Percentiles rank a stretch among this genome's conserved stretches.
Conservation (phyloP, 2,113 vertebrate genomes). For the Embiotoca jacksoni region DNA sequence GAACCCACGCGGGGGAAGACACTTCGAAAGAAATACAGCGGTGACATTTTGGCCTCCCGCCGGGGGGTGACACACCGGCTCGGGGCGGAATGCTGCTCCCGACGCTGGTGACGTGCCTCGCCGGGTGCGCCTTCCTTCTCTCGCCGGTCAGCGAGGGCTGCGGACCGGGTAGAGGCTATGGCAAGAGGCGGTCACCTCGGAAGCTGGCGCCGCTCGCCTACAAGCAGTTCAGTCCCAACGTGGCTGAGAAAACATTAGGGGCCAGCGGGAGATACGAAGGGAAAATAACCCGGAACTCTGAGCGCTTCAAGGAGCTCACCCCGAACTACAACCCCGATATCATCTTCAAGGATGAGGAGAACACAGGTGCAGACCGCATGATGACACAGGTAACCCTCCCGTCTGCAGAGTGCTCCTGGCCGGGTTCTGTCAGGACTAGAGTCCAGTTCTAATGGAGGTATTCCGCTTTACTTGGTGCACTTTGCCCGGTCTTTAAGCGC, state of each 20-base stretch:
- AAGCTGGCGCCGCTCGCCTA: slow-evolving; percentile 93
- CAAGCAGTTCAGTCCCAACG: slow-evolving; percentile 95
- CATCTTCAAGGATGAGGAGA: slow-evolving; percentile 99
- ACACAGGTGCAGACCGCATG: slow-evolving; percentile 96
- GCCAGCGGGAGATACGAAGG: slow-evolving; percentile 95
- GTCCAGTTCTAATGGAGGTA: not conserved
- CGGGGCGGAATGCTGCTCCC: slow-evolving; percentile 87
- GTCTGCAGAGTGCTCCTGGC: too few relatives aligned
- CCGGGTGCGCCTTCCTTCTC: slow-evolving; percentile 87
- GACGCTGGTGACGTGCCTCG: slow-evolving; percentile 84
- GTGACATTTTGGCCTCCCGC: slow-evolving; percentile 56
- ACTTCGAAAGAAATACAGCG: slow-evolving; percentile 20
- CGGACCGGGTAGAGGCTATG: slow-evolving; percentile 94
- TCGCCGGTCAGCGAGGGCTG: slow-evolving; percentile 87
- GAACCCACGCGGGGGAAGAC: slow-evolving; percentile 9
- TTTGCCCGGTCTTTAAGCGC: slow-evolving; percentile 68
- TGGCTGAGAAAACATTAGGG: slow-evolving; percentile 95
- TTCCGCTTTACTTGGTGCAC: slow-evolving; percentile 39
- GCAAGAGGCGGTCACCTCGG: slow-evolving; percentile 90
- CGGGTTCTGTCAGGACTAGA: too few relatives aligned
- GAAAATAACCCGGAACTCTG: slow-evolving; percentile 92
- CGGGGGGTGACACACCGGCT: slow-evolving; percentile 54
- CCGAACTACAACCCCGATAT: slow-evolving; percentile 99
- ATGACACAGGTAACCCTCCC: slow-evolving; percentile 92
- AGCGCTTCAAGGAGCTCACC: slow-evolving; percentile 96